phyloP scores from a whole-genome alignment of 2,888 invertebrate genomes.

The Falcaria lacertinaria region DNA sequence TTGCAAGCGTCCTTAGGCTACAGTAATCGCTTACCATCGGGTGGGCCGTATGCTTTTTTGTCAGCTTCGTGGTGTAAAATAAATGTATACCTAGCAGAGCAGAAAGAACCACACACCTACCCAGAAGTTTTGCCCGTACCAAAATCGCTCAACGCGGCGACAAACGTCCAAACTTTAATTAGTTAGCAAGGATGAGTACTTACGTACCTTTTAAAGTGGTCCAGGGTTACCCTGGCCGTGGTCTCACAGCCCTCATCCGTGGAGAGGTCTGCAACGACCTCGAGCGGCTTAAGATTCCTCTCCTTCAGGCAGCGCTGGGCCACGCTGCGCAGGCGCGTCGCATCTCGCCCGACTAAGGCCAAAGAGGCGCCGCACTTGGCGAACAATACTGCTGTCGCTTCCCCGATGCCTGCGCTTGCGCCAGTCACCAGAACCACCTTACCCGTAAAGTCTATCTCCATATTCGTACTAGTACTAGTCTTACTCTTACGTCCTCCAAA shows the following conservation, averaged over 20 bases:
- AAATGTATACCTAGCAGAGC: too few species aligned
- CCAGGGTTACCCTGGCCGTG: constrained; percentile 17
- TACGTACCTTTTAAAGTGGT: constrained; percentile 20
- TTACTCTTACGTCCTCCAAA: too few species aligned
- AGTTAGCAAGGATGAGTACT: too few species aligned
- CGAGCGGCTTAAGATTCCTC: constrained; percentile 12
- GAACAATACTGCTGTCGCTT: constrained; percentile 19
- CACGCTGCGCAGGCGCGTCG: constrained; percentile 11
- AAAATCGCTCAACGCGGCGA: too few species aligned
- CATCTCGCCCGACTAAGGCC: constrained; percentile 19
- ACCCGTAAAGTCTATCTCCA: constrained; percentile 14
- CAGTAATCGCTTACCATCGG: too few species aligned
- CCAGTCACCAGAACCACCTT: constrained; percentile 29
- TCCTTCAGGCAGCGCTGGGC: constrained; percentile 10
- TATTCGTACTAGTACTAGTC: too few species aligned
- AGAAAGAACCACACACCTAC: too few species aligned
- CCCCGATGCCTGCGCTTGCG: constrained; percentile 26
- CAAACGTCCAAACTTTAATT: too few species aligned
- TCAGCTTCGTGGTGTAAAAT: too few species aligned
- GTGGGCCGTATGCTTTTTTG: too few species aligned
- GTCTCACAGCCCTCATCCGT: constrained; percentile 25
- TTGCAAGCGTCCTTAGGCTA: too few species aligned
- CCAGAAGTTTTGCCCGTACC: too few species aligned
- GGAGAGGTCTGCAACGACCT: constrained; percentile 20
- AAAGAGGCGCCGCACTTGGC: constrained; percentile 17